Conservation (phyloP, 2,113 vertebrate genomes). For the Rutilus rutilus region DNA sequence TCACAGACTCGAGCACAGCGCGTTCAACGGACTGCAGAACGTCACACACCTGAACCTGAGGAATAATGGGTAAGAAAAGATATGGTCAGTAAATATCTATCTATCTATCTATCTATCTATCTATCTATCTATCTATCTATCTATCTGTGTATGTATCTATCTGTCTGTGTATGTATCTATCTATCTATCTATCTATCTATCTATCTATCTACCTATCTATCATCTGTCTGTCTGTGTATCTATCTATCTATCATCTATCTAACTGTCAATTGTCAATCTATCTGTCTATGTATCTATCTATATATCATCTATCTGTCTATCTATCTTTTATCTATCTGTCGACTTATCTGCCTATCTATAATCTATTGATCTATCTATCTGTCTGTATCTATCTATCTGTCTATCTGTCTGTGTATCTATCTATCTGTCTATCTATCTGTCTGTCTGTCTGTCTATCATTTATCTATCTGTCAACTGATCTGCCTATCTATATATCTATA, state of each 20-base stretch:
- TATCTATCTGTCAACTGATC: background rate
- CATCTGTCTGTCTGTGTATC: background rate
- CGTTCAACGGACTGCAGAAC: constrained; percentile 70
- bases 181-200: background rate
- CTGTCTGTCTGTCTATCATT: background rate
- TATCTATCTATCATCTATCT: background rate
- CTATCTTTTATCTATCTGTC: background rate
- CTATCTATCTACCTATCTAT: fast-evolving
- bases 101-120: background rate
- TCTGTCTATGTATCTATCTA: background rate
- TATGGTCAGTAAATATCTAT: background rate
- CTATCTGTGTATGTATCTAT: background rate
- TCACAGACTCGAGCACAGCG: constrained; percentile 63
- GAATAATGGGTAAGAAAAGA: background rate
- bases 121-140: background rate
- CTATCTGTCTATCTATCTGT: background rate
- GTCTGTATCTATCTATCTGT: background rate
- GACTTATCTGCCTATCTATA: background rate
- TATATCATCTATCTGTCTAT: background rate
- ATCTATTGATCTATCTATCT: background rate
- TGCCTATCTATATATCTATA: background rate
- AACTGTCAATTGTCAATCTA: background rate
- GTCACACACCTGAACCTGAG: constrained; percentile 76
- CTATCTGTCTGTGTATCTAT: background rate
- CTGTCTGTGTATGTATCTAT: background rate